Evolutionary conservation across 2,888 invertebrate species (phyloP).

Genomic region (Sphaerophoria rueppellii): DNA sequence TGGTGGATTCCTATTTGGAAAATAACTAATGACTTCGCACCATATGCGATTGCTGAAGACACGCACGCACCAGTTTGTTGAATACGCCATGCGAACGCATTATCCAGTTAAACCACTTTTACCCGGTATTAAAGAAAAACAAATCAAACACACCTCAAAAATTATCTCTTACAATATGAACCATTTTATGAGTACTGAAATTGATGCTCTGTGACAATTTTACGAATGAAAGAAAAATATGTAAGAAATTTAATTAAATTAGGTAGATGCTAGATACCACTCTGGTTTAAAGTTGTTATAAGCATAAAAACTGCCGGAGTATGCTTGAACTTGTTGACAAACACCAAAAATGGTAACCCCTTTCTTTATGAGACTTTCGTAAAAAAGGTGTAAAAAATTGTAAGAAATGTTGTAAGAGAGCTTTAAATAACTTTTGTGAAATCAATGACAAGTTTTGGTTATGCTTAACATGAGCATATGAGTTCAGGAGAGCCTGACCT

Average conservation of each 20-base stretch:
- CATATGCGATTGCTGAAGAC: slow-evolving; percentile 16
- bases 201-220: slow-evolving; percentile 4
- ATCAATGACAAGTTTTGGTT: slow-evolving; percentile 28
- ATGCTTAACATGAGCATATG: neutral
- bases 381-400: slow-evolving; percentile 31
- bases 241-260: neutral
- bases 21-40: slow-evolving; percentile 37
- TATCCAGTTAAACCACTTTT: slow-evolving; percentile 41
- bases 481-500: slow-evolving; percentile 64
- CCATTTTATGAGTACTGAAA: neutral
- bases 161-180: neutral
- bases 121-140: neutral
- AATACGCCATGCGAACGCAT: slow-evolving; percentile 7
- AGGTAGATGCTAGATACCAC: neutral
- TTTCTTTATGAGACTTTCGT: slow-evolving; percentile 46
- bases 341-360: slow-evolving; percentile 12
- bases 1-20: slow-evolving; percentile 26
- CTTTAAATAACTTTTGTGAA: slow-evolving; percentile 39
- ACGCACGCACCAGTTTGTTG: slow-evolving; percentile 15
- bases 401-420: neutral
- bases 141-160: neutral
- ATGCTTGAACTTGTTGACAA: slow-evolving; percentile 11
- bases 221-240: neutral
- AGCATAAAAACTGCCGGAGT: neutral
- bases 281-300: neutral